Conservation (phyloP, 2,888 invertebrate species). For the Eurytoma adleriae region DNA sequence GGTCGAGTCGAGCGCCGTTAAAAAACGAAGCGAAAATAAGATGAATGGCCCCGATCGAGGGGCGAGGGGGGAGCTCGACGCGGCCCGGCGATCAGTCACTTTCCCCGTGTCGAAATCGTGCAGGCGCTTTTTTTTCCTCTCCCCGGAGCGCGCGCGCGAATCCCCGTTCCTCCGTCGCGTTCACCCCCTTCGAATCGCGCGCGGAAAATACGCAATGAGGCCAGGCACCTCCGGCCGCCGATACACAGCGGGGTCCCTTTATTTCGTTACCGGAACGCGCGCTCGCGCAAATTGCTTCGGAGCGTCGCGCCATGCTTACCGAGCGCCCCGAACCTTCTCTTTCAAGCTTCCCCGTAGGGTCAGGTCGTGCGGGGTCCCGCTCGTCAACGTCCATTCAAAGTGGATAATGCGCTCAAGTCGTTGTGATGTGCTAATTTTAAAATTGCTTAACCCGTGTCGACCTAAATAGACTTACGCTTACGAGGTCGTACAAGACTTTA, state of each 20-base stretch:
- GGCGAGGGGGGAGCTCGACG: neutral
- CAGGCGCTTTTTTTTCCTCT: conserved; percentile 38
- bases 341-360: no score
- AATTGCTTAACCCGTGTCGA: no score
- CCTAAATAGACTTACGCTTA: no score
- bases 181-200: neutral
- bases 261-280: conserved; percentile 22
- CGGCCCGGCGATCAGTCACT: conserved; percentile 52
- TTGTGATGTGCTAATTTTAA: no score
- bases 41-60: conserved; percentile 32
- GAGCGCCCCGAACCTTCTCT: conserved; percentile 3
- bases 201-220: conserved; percentile 52
- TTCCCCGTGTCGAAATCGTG: conserved; percentile 37
- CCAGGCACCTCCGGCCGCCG: neutral
- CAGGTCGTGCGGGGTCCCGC: no score
- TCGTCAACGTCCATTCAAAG: no score
- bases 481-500: no score
- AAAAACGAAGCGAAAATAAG: conserved; percentile 49
- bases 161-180: neutral
- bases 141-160: neutral
- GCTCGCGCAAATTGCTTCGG: conserved; percentile 45
- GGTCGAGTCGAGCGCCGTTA: neutral
- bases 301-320: conserved; percentile 41
- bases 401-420: no score
- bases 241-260: conserved; percentile 12